Evolutionary conservation across 2,113 vertebrate genomes (phyloP), one percentile per base, ranked within the genome.

Genomic region (Corvus cornix): DNA sequence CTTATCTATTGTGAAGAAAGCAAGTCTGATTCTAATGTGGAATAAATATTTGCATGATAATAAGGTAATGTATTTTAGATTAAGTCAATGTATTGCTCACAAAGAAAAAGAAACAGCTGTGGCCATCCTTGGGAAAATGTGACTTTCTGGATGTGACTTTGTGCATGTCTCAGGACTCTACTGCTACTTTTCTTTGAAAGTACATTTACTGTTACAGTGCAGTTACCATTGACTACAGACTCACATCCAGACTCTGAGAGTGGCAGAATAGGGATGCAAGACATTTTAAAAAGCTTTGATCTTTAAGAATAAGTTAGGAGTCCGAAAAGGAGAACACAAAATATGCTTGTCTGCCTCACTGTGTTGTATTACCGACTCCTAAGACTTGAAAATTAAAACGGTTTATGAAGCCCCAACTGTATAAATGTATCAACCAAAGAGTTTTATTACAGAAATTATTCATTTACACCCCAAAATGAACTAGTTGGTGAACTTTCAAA

Each of bases 41-140:
- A 73, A 92, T 72, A 95, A 93, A 92, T 91, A 97, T 96, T 93
- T 96, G 90, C 90, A 95, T 94, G 73, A 96, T 67, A 94, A 93
- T 95, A 92, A 93, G 52, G 53, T 62, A 89, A 82, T 87, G 23
- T 95, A 68, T 87, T 88, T 94, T 84, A 94, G 93, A 78, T 66
- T 33, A 95, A 95, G 83, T 46, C 83, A 89, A 48, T 68, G 49
- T 75, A 46, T 76, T 86, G 41, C 31, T 89, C 64, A 77, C 26
- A 87, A 86, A 81, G 77, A 80, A 69, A 76, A 79, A 72, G 75
- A 78, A 88, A 87, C 20, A 90, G 66, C 84, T 87, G 81, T 67
- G 84, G 53, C 67, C 55, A 59, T 39, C 51, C 70, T 70, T 87
- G 87, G 53, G 74, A 70, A 80, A 87, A 83, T 0, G 19, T n/a